Evolutionary conservation across 1,140 invertebrate genomes (phyloP).

Genomic region (Dendrolimus kikuchii): DNA sequence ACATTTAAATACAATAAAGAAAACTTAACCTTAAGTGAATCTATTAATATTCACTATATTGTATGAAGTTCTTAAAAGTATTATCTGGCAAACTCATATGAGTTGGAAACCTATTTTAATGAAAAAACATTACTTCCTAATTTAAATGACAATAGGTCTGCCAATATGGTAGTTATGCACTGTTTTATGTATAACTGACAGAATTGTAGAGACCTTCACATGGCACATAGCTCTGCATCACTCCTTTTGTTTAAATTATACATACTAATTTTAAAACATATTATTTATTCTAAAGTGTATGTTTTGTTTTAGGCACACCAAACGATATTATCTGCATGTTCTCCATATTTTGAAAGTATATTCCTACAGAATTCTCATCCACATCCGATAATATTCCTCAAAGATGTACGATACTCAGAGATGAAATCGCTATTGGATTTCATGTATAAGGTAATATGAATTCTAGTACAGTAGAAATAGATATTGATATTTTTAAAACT

Average conservation of each 20-base stretch:
- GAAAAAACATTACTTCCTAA: conserved; percentile 26
- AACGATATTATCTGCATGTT: conserved; percentile 94
- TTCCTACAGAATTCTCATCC: conserved; percentile 93
- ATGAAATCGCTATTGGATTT: conserved; percentile 91
- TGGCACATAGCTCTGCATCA: conserved; percentile 29
- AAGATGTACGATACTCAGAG: conserved; percentile 90
- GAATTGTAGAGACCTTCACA: conserved; percentile 48
- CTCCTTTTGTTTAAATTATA: conserved; percentile 20
- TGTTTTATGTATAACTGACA: conserved; percentile 31
- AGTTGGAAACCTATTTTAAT: conserved; percentile 13
- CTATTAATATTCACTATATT: too few relatives aligned
- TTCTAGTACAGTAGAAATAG: conserved; percentile 1
- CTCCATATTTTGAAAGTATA: conserved; percentile 95
- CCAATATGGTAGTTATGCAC: conserved; percentile 37
- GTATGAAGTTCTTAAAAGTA: too few relatives aligned
- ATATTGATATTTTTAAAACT: conserved; percentile 5
- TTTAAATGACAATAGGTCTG: conserved; percentile 50
- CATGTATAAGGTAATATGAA: conserved; percentile 82
- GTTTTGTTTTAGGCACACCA: conserved; percentile 83
- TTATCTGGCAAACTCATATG: too few relatives aligned
- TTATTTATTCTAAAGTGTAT: conserved; percentile 10
- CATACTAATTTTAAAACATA: conserved; percentile 10
- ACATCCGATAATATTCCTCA: conserved; percentile 93
- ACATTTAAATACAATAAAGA: too few relatives aligned
- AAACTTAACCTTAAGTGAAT: too few relatives aligned